These are phyloP conservation scores for Lycaena phlaeas DNA, from an alignment of 2,888 invertebrate species.

Conservation along the genomic window DNA sequence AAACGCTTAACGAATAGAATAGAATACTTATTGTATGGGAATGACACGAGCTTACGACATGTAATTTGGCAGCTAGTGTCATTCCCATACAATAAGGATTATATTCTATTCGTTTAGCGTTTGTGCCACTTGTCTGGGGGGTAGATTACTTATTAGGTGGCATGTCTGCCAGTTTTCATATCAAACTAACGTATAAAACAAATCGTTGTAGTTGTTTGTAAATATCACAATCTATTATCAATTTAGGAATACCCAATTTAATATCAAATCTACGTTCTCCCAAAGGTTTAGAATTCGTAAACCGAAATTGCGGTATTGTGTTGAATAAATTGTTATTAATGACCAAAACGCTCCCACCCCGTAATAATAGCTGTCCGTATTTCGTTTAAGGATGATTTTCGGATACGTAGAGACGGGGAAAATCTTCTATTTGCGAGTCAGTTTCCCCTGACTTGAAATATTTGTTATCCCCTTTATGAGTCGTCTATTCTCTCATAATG, in stretches of 20 bases:
- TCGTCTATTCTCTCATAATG: not conserved
- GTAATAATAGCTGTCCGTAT: slow-evolving; percentile 51
- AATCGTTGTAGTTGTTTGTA: slow-evolving; percentile 6
- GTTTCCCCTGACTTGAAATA: slow-evolving; percentile 14
- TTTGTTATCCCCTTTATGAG: slow-evolving; percentile 14
- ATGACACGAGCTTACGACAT: no score
- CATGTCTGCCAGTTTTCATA: no score
- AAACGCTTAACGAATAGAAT: no score
- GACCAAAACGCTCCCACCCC: slow-evolving; percentile 56
- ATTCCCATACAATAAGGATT: no score
- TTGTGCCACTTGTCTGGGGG: no score
- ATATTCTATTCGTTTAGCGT: no score
- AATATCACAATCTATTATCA: slow-evolving; percentile 50
- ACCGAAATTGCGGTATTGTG: slow-evolving; percentile 62
- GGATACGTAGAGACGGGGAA: slow-evolving; percentile 25
- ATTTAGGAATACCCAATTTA: slow-evolving; percentile 50
- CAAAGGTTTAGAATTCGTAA: slow-evolving; percentile 53
- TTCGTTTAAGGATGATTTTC: slow-evolving; percentile 49
- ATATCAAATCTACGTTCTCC: slow-evolving; percentile 64
- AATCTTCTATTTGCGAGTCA: slow-evolving; percentile 26
- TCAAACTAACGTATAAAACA: slow-evolving; percentile 1
- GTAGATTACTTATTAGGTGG: no score
- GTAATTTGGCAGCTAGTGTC: no score
- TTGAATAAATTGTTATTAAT: slow-evolving; percentile 72
- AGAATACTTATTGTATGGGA: no score